These are phyloP conservation scores for Lissonota sp. DNA, from an alignment of 2,888 invertebrate genomes.

Conservation along the genomic window DNA sequence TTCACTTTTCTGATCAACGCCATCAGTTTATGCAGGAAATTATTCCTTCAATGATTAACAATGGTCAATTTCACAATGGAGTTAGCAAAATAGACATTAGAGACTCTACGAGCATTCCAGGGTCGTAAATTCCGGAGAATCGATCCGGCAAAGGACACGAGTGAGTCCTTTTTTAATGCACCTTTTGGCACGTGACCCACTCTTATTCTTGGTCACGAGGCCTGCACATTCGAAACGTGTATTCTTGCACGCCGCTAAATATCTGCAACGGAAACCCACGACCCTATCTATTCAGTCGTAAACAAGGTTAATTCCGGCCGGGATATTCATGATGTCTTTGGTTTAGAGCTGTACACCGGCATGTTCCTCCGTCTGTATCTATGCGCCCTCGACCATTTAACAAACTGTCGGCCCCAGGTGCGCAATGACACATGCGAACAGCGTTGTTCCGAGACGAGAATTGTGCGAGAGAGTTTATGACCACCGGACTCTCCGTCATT, in stretches of 20 bases:
- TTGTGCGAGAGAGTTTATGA: slow-evolving; percentile 40
- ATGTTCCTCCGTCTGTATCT: slow-evolving; percentile 33
- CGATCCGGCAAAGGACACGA: too few relatives aligned
- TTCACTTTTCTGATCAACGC: too few relatives aligned
- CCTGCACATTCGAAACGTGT: slow-evolving; percentile 8
- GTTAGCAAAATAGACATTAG: too few relatives aligned
- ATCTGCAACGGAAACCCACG: slow-evolving; percentile 68
- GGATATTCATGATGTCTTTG: slow-evolving; percentile 66
- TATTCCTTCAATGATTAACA: too few relatives aligned
- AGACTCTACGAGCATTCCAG: too few relatives aligned
- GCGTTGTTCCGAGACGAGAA: slow-evolving; percentile 3
- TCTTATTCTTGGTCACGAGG: slow-evolving; percentile 22
- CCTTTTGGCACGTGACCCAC: too few relatives aligned
- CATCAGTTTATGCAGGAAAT: too few relatives aligned
- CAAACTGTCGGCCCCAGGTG: slow-evolving; percentile 61
- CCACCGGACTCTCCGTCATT: slow-evolving; percentile 51
- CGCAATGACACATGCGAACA: slow-evolving; percentile 21
- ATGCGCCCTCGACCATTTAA: slow-evolving; percentile 58
- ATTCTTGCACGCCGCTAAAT: slow-evolving; percentile 44
- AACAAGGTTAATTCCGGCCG: slow-evolving; percentile 68
- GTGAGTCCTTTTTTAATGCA: too few relatives aligned
- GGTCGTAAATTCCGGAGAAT: too few relatives aligned
- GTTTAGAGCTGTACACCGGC: slow-evolving; percentile 36
- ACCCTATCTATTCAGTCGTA: slow-evolving; percentile 64
- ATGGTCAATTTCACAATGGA: too few relatives aligned